A percentile compares a stretch with the other conserved stretches of the same genome.
Conservation (phyloP, 2,888 invertebrate species). For the Heteropelma amictum region DNA sequence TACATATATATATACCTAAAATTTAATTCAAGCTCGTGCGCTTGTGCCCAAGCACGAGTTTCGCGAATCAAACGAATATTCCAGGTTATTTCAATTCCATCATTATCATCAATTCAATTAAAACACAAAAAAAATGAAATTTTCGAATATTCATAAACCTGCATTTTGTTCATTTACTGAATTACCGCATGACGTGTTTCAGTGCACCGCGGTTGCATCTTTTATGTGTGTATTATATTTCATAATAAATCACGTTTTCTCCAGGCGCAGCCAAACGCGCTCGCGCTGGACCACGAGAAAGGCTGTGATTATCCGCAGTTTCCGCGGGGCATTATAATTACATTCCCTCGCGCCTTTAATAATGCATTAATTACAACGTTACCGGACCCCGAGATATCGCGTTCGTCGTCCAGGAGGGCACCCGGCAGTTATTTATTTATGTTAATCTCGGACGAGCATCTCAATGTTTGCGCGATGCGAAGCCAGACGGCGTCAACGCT, state of each 20-base stretch:
- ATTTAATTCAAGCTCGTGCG: not conserved
- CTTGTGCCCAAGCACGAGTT: not conserved
- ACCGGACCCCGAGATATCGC: conserved; percentile 44
- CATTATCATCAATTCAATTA: conserved; percentile 1
- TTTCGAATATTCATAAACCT: too few species aligned
- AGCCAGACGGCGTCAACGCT: not conserved
- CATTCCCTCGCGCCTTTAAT: conserved; percentile 65
- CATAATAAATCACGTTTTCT: conserved; percentile 36
- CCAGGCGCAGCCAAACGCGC: conserved; percentile 48
- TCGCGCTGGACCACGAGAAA: conserved; percentile 11
- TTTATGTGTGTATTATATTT: not conserved
- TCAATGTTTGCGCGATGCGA: conserved; percentile 57
- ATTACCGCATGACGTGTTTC: not conserved
- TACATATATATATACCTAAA: not conserved
- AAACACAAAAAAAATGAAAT: not conserved
- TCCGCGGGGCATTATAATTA: conserved; percentile 65
- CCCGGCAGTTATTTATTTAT: conserved; percentile 66
- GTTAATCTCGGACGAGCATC: conserved; percentile 64
- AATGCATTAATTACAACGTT: conserved; percentile 68
- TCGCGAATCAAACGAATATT: not conserved
- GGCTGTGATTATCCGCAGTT: conserved; percentile 61
- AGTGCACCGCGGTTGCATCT: not conserved
- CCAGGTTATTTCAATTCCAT: not conserved
- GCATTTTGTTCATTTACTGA: too few species aligned
- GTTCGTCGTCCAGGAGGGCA: conserved; percentile 38